These are phyloP conservation scores for Saguinus oedipus DNA, from an alignment of 2,797 vertebrate species.

Conservation along the genomic window DNA sequence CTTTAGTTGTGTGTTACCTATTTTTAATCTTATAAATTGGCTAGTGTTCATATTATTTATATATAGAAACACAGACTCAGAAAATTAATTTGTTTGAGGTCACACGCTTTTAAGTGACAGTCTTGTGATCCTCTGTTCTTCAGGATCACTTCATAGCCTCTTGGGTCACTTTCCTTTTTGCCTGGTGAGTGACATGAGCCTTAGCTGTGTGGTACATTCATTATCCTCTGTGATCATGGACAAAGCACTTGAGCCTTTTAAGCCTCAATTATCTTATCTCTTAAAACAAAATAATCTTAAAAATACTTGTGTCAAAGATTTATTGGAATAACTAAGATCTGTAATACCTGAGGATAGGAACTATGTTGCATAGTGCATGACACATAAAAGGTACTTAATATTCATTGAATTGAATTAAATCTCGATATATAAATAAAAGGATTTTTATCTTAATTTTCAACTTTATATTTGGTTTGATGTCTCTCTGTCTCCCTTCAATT, in stretches of 20 bases:
- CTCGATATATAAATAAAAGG: neutral
- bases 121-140: neutral
- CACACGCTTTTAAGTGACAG: neutral
- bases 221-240: neutral
- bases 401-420: neutral
- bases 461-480: neutral
- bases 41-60: neutral
- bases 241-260: neutral
- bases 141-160: neutral
- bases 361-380: neutral
- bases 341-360: neutral
- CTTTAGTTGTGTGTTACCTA: neutral
- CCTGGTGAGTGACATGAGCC: neutral
- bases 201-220: neutral
- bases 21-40: neutral
- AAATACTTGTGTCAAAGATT: neutral
- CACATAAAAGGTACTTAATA: neutral
- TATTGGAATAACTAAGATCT: constrained; percentile 10
- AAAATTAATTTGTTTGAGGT: neutral
- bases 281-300: constrained; percentile 36
- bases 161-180: neutral
- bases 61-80: neutral
- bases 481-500: neutral
- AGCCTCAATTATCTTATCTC: neutral
- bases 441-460: neutral